phyloP scores from a whole-genome alignment of 2,888 invertebrate genomes.

The Apocheima hispidaria region DNA sequence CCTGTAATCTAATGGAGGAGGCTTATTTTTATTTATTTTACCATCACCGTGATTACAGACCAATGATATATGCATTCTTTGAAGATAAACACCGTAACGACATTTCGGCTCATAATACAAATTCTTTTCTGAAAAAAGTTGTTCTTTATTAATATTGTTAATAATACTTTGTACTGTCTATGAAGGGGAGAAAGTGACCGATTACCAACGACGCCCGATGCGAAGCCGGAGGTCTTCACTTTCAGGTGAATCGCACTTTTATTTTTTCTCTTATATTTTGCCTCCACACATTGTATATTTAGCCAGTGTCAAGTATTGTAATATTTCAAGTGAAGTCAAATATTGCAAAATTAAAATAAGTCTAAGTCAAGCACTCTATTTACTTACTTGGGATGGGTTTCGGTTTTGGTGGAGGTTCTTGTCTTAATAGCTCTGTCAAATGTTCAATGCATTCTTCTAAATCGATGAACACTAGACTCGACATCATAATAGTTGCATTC shows the following conservation, averaged over 20 bases:
- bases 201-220: too few relatives aligned
- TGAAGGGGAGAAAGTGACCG: too few relatives aligned
- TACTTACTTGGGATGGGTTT: constrained; percentile 53
- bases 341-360: constrained; percentile 6
- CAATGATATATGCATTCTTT: constrained; percentile 60
- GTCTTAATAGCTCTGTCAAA: constrained; percentile 60
- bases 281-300: too few relatives aligned
- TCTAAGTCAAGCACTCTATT: constrained; percentile 17
- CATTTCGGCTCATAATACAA: constrained; percentile 61
- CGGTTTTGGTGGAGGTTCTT: constrained; percentile 43
- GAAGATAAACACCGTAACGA: constrained; percentile 69
- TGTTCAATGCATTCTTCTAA: constrained; percentile 67
- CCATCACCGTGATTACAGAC: constrained; percentile 52
- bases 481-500: constrained; percentile 73
- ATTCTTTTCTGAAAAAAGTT: constrained; percentile 53
- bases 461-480: constrained; percentile 74
- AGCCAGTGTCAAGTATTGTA: too few relatives aligned
- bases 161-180: too few relatives aligned
- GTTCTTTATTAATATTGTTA: background rate
- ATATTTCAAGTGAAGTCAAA: too few relatives aligned
- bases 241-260: too few relatives aligned
- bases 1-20: constrained; percentile 64
- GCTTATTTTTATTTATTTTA: constrained; percentile 45
- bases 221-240: too few relatives aligned
- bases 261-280: too few relatives aligned